Evolutionary conservation across 1,140 invertebrate genomes (phyloP).

Genomic region (Pogonomyrmex barbatus): DNA sequence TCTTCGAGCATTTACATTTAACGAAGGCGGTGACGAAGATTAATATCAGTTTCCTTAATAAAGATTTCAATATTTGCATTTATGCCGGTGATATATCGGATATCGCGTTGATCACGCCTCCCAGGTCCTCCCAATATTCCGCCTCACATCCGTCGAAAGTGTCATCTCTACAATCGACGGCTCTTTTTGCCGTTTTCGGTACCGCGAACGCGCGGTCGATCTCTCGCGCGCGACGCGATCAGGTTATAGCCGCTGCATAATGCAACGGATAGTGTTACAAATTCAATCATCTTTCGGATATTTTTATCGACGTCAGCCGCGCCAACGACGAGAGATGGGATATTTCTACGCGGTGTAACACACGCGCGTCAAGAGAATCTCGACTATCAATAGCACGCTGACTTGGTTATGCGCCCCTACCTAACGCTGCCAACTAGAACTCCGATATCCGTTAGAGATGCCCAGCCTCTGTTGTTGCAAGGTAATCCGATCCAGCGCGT

Average conservation of each 20-base stretch:
- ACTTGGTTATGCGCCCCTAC: conserved; percentile 55
- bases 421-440: conserved; percentile 57
- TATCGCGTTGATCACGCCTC: neutral
- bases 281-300: conserved; percentile 61
- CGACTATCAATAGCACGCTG: conserved; percentile 64
- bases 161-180: neutral
- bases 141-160: neutral
- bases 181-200: conserved; percentile 40
- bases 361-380: conserved; percentile 51
- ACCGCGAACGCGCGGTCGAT: conserved; percentile 33
- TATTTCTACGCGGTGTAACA: conserved; percentile 58
- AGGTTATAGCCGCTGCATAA: conserved; percentile 56
- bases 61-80: conserved; percentile 8
- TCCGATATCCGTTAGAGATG: conserved; percentile 56
- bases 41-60: neutral
- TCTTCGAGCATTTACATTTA: neutral
- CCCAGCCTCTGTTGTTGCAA: conserved; percentile 46
- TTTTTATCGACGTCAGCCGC: conserved; percentile 58
- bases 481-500: conserved; percentile 49
- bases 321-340: conserved; percentile 40
- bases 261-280: conserved; percentile 57
- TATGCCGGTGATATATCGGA: neutral
- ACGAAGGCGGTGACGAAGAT: neutral
- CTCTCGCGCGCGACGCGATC: conserved; percentile 13
- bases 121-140: conserved; percentile 8